phyloP scores from a whole-genome alignment of 30 jellyfish, hydroid and myxozoan genomes.

The Hydra vulgaris region DNA sequence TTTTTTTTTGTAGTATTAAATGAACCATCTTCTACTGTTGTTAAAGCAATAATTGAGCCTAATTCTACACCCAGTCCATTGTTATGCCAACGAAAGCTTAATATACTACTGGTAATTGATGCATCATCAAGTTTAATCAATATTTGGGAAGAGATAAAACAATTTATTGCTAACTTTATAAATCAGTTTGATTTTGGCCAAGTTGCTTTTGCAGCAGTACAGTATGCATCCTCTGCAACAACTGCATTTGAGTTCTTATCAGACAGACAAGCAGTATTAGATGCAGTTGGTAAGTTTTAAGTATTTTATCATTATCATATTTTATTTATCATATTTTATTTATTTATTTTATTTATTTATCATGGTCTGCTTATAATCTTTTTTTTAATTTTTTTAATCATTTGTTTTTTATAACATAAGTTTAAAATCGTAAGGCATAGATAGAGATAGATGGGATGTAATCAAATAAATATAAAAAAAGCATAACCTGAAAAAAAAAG shows the following conservation, averaged over 20 bases:
- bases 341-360: too few relatives aligned
- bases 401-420: too few relatives aligned
- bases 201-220: slow-evolving; percentile 49
- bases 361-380: too few relatives aligned
- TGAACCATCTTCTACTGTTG: slow-evolving; percentile 2
- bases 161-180: slow-evolving; percentile 34
- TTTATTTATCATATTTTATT: too few relatives aligned
- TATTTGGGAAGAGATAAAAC: slow-evolving; percentile 53
- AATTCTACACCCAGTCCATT: slow-evolving; percentile 19
- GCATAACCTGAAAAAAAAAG: too few relatives aligned
- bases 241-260: slow-evolving; percentile 29
- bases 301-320: too few relatives aligned
- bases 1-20: background rate
- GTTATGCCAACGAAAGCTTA: slow-evolving; percentile 48
- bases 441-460: too few relatives aligned
- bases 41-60: slow-evolving; percentile 13
- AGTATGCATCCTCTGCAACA: slow-evolving; percentile 55
- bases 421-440: too few relatives aligned
- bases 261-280: background rate
- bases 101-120: slow-evolving; percentile 58
- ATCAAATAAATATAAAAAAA: too few relatives aligned
- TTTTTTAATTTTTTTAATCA: too few relatives aligned
- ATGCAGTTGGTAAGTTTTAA: slow-evolving; percentile 8
- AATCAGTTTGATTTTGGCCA: slow-evolving; percentile 57
- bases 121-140: slow-evolving; percentile 56